Conservation (phyloP, 2,888 invertebrate genomes). For the Fissipunctia ypsillon region DNA sequence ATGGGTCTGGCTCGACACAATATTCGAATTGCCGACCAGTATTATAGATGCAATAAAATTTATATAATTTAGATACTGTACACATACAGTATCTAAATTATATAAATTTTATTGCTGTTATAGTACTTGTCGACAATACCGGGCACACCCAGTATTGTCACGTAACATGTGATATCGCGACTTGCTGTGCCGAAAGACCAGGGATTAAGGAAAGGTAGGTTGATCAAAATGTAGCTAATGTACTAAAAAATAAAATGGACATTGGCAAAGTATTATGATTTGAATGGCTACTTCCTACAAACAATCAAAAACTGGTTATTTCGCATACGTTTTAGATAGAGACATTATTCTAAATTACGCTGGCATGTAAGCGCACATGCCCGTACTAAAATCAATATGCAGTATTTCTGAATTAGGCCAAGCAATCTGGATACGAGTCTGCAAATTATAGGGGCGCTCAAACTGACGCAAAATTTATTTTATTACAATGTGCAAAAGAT, state of each 20-base stretch:
- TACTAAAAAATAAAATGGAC: not conserved
- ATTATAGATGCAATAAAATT: too few relatives aligned
- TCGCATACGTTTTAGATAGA: conserved; percentile 4
- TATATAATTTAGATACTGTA: too few relatives aligned
- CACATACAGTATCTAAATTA: too few relatives aligned
- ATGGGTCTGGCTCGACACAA: not conserved
- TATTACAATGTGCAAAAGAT: conserved; percentile 40
- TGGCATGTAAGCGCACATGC: conserved; percentile 48
- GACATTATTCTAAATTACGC: conserved; percentile 34
- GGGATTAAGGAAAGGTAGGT: too few relatives aligned
- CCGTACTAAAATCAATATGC: conserved; percentile 58
- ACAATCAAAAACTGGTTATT: conserved; percentile 17
- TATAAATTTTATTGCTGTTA: too few relatives aligned
- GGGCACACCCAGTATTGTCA: too few relatives aligned
- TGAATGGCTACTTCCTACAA: not conserved
- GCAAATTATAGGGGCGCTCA: conserved; percentile 59
- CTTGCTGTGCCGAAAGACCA: too few relatives aligned
- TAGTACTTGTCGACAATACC: too few relatives aligned
- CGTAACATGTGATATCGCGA: too few relatives aligned
- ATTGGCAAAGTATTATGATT: not conserved
- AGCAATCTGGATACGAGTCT: conserved; percentile 65
- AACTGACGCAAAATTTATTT: conserved; percentile 36
- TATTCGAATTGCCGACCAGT: too few relatives aligned
- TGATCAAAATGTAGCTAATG: too few relatives aligned
- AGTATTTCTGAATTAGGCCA: conserved; percentile 65